A percentile compares a stretch with the other conserved stretches of the same genome.
Evolutionary conservation across 1,140 invertebrate species (phyloP).

Genomic region (Hermetia illucens): DNA sequence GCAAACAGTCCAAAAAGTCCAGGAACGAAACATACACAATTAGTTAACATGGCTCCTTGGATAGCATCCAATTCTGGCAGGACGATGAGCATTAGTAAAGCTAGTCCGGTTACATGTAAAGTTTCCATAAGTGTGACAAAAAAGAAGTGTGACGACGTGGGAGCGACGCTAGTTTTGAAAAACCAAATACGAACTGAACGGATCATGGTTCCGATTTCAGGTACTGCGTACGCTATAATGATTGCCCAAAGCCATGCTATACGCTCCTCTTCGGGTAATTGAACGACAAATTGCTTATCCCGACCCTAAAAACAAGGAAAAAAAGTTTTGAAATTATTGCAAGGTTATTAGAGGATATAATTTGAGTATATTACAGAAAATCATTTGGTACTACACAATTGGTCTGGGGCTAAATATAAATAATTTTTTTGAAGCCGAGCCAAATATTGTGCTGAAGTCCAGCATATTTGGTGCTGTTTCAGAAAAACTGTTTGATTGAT

Average conservation of each 20-base stretch:
- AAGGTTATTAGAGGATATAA: too few relatives aligned
- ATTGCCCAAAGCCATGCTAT: constrained; percentile 89
- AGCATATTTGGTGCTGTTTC: too few relatives aligned
- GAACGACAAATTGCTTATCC: constrained; percentile 66
- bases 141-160: constrained; percentile 25
- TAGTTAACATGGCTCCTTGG: constrained; percentile 85
- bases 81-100: constrained; percentile 70
- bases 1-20: constrained; percentile 55
- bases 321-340: neutral
- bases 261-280: constrained; percentile 63
- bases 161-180: constrained; percentile 62
- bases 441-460: too few relatives aligned
- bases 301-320: constrained; percentile 39
- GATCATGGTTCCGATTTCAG: constrained; percentile 74
- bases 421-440: too few relatives aligned
- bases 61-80: constrained; percentile 84
- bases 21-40: constrained; percentile 82
- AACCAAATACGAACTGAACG: constrained; percentile 75
- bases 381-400: too few relatives aligned
- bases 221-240: constrained; percentile 72
- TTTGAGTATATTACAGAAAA: too few relatives aligned
- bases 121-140: constrained; percentile 68
- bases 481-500: too few relatives aligned
- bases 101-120: constrained; percentile 71
- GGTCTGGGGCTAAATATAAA: too few relatives aligned